These are phyloP conservation scores for Muntiacus muntjak DNA, from an alignment of 2,113 vertebrate genomes.

Conservation along the genomic window DNA sequence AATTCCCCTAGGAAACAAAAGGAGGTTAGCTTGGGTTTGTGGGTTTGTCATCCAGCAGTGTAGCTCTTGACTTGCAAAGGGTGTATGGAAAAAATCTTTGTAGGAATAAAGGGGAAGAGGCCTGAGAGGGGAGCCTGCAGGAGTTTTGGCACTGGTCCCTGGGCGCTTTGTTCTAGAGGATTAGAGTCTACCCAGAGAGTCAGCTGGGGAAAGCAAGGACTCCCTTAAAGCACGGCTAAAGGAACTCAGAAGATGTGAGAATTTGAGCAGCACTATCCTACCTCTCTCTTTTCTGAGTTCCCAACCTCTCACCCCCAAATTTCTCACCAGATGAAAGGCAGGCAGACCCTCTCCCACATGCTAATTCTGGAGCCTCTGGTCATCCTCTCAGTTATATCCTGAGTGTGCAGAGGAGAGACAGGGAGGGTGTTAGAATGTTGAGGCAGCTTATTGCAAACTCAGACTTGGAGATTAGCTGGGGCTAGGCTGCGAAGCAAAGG, in stretches of 20 bases:
- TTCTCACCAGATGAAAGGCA: neutral
- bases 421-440: neutral
- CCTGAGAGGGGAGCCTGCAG: neutral
- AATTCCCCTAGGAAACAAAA: neutral
- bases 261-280: neutral
- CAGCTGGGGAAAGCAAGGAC: neutral
- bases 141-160: neutral
- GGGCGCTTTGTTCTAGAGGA: neutral
- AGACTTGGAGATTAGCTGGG: neutral
- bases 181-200: conserved; percentile 2
- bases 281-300: neutral
- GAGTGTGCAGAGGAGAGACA: neutral
- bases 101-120: neutral
- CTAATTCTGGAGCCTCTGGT: neutral
- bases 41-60: neutral
- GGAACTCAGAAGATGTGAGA: neutral
- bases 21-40: neutral
- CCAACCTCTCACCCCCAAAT: neutral
- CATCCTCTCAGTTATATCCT: neutral
- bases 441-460: neutral
- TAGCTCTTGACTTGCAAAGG: neutral
- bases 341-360: neutral
- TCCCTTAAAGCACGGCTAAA: neutral
- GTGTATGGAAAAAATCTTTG: neutral
- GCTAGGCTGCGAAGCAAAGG: neutral